These are phyloP conservation scores for Erinaceus europaeus DNA, from an alignment of 2,113 vertebrate species.

Conservation along the genomic window DNA sequence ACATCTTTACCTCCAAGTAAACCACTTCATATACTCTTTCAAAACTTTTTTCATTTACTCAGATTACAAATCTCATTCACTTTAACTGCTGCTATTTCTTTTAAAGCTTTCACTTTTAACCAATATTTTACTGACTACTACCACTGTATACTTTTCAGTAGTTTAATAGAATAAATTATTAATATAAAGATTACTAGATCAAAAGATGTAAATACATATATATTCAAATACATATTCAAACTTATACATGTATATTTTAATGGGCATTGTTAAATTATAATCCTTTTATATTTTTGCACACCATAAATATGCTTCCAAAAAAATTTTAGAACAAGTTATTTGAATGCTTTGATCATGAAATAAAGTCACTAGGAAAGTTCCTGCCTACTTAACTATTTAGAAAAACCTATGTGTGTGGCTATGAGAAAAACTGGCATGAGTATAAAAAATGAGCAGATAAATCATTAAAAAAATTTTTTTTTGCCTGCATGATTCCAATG, in stretches of 20 bases:
- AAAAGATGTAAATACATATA: neutral
- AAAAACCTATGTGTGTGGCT: conserved; percentile 3
- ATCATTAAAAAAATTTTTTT: conserved; percentile 24
- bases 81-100: conserved; percentile 12
- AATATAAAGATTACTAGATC: neutral
- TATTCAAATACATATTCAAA: neutral
- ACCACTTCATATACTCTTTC: neutral
- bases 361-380: conserved; percentile 6
- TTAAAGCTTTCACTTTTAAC: neutral
- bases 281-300: conserved; percentile 20
- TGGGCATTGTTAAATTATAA: conserved; percentile 8
- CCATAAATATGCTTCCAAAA: conserved; percentile 28
- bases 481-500: too few species aligned
- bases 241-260: neutral
- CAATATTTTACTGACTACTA: neutral
- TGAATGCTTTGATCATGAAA: conserved; percentile 32
- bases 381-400: neutral
- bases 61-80: neutral
- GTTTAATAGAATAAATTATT: conserved; percentile 34
- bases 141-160: neutral
- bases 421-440: neutral
- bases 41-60: conserved; percentile 1
- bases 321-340: conserved; percentile 31
- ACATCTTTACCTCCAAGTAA: too few species aligned
- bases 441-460: neutral